Evolutionary conservation across 2,113 vertebrate genomes (phyloP), one percentile per base, ranked within the genome.

Genomic region (Cebidichthys violaceus): DNA sequence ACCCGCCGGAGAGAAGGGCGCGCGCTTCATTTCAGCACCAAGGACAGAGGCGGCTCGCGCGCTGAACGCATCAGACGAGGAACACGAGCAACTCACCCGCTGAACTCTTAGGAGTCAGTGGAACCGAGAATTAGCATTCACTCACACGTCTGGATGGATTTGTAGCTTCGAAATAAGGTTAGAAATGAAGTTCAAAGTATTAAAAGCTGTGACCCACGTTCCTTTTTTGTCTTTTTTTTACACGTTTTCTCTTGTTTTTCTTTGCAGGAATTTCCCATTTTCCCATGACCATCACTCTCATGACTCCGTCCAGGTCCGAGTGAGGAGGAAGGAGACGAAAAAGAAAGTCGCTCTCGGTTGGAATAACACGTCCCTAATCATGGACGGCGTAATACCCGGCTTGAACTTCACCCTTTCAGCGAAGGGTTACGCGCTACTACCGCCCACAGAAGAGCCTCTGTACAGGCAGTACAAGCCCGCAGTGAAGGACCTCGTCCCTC

Each of bases 391-490:
- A 29, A 9, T 88, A 8, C 86, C 80, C 54, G 80, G 66, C 18
- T 35, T 86, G 22, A 94, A 94, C 79, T 80, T 78, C 24, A 92
- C 86, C 0, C 0, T 69, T 62, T 0, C 93, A 88, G 1, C 78
- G 77, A 37, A 60, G 18, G 57, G 57, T 1, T 92, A 85, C 66
- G 91, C 92, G n/a, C 92, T 90, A 15, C 82, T 90, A 0, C 11
- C 83, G 13, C 54, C 91, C 1, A 37, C 71, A 4, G 95, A 95
- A 0, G 94, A 93, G 17, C 89, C 94, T 0, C 78, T 96, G 64
- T 96, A 95, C 88, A 85, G 79, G 29, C 95, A 96, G 73, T 96
- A 94, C 91, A 93, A 90, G 31, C 95, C 96, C 1, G 64, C 76
- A 0, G 27, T 50, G 18, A 91, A 87, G 84, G 94, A 96, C 22